Evolutionary conservation across 2,888 invertebrate species (phyloP), one percentile per base, ranked within the genome.

Genomic region (Petrolisthes manimaculis): DNA sequence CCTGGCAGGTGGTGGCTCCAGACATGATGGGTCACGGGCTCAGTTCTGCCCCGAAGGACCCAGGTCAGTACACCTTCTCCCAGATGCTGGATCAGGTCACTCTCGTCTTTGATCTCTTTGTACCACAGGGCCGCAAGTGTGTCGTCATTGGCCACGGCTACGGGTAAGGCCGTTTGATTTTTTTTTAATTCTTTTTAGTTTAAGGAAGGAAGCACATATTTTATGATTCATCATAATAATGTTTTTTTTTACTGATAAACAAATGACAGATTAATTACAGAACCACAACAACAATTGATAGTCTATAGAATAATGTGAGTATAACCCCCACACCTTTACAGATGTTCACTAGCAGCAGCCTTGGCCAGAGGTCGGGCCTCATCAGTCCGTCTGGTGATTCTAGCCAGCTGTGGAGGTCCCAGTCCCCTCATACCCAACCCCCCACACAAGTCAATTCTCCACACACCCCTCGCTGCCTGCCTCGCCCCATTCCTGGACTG

Each of bases 1-100:
- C 37, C 37, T 37, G 37, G 92, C 95, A 95, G 92, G 94, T 95
- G 86, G 93, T 95, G 14, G 95, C 95, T 0, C 95, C 95, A 18
- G 95, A 96, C 92, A 93, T 95, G 92, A 93, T 96, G 69, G 95
- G 96, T 0, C 96, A 96, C 92, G 96, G 96, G 0, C 94, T 94
- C 92, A 95, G 95, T 92, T 94, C 94, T 79, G 94, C 95, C 9
- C 95, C 95, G 14, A 93, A 94, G 89, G 93, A 94, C 89, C 92
- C 93, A 2, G 93, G 93, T 84, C 94, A 94, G 77, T 96, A 95
- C 92, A 94, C 93, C 56, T 95, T 96, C 92, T 93, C 94, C 88
- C 94, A 94, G 91, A 93, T 95, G 78, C 92, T 95, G 87, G 93
- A 94, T 89, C 95, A 95, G 92, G 92, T 95, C 6, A 93, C 95